Evolutionary conservation across 2,888 invertebrate species (phyloP), one percentile per base, ranked within the genome.

Genomic region (Ypsolopha scabrella): DNA sequence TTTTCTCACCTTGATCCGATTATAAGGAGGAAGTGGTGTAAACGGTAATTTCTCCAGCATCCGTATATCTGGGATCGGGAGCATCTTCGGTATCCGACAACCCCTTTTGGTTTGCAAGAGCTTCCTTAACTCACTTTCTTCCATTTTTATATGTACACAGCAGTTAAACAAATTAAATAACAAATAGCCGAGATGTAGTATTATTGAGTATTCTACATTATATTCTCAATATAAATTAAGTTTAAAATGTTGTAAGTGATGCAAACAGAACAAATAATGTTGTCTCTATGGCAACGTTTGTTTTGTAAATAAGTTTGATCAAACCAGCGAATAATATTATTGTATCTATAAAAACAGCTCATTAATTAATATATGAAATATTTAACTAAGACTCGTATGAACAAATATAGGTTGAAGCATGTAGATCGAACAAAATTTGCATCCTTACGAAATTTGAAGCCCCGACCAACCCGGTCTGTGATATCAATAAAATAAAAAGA

Each of bases 91-190:
- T 7, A 86, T 63, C 24, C 76, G 67, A 56, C 86, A 81, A 14
- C 82, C 81, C 70, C 82, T 80, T 65, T 83, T 87, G 47, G 86
- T 80, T 53, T 70, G 72, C 55, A 86, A 60, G 6, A 87, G 64
- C 58, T 80, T 83, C 43, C 81, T 70, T 34, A 87, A 54, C 44
- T 87, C 82, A 35, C 81, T 74, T 55, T 85, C 86, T 41, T 86
- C 67, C 86, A 86, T 86, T 57, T 57, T 63, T 6, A 35, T 7
- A 37, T 0, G 2, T 34, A 24, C 33, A 46, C 33, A 38, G 37
- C 38, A 46, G 37, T 36, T 35, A 43, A 52, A 41, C 35, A 11
- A 6, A 35, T n/a, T 6, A 11, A 39, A 9, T 39, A 7, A 39
- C 10, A 39, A 10, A 9, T 39, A 6, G 11, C 7, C 10, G 11